These are phyloP conservation scores for Trichonephila clavata DNA, from an alignment of 1,140 invertebrate genomes.

Conservation along the genomic window DNA sequence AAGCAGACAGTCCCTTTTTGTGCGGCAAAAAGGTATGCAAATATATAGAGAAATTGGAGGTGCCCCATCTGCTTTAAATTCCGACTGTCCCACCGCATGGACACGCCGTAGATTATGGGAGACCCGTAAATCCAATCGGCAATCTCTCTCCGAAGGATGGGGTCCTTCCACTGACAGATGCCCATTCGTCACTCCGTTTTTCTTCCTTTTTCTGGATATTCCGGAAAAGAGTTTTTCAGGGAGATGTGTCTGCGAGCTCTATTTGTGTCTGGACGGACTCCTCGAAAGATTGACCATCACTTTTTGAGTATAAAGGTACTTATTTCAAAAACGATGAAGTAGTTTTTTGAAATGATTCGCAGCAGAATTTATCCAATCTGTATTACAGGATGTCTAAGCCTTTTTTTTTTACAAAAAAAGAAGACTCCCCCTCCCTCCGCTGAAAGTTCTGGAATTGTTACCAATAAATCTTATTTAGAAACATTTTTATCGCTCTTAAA, in stretches of 20 bases:
- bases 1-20: background rate
- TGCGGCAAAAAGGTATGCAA: background rate
- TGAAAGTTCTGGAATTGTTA: too few relatives aligned
- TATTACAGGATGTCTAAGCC: too few relatives aligned
- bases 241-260: background rate
- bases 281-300: too few relatives aligned
- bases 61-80: background rate
- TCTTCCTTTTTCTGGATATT: background rate
- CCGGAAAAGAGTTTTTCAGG: background rate
- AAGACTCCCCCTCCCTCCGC: too few relatives aligned
- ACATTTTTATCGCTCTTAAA: too few relatives aligned
- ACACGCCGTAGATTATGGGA: constrained; percentile 21
- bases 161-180: background rate
- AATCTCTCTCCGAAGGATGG: background rate
- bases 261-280: too few relatives aligned
- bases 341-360: too few relatives aligned
- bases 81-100: background rate
- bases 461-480: too few relatives aligned
- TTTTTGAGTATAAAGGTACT: too few relatives aligned
- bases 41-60: background rate
- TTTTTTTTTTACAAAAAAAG: too few relatives aligned
- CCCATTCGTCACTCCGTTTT: background rate
- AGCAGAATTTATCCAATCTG: too few relatives aligned
- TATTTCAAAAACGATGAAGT: too few relatives aligned
- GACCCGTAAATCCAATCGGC: constrained; percentile 15